Evolutionary conservation across 2,888 invertebrate species (phyloP), one percentile per base, ranked within the genome.

Genomic region (Pollenia amentaria): DNA sequence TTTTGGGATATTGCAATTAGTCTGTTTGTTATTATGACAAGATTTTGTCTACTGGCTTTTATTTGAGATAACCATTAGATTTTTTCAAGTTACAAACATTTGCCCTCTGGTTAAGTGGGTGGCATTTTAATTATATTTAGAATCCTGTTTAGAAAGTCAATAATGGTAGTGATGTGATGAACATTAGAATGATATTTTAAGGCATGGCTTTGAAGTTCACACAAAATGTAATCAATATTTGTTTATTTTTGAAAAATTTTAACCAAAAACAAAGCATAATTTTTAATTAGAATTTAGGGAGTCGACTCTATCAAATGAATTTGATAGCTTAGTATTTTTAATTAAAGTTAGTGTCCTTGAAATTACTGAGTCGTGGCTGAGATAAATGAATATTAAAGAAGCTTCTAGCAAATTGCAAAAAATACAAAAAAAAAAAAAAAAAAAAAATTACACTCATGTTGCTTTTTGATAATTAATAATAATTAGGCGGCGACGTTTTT

Each of bases 1-100:
- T 44, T 51, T 44, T 29, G 18, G 46, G 65, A 72, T 72, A 81
- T 60, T 72, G 64, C 77, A 85, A 85, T 85, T 77, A 85, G 76
- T 65, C 75, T 85, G 70, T 84, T 72, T 78, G 76, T 72, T 73
- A 53, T 73, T 67, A 75, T 62, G 78, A 60, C 67, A 76, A 70
- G 55, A 70, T 60, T 62, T 76, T 70, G 82, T 77, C 42, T 72
- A 51, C 12, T n/a, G 51, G 77, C 76, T 84, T 73, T 73, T 67
- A 21, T 42, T 60, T 65, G n/a, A 55, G 55, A 18, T 46, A 53
- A 10, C 18, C 51, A 73, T 48, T 69, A 42, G 64, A 48, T 55
- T 46, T 57, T 60, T 75, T 75, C 69, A 51, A 72, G 42, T 72
- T 44, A 80, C 29, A 69, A 48, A 42, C 18, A 40, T 73, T 21